Percentiles rank a stretch among this genome's conserved stretches.
Evolutionary conservation across 2,888 invertebrate genomes (phyloP).

Genomic region (Phorcus lineatus): DNA sequence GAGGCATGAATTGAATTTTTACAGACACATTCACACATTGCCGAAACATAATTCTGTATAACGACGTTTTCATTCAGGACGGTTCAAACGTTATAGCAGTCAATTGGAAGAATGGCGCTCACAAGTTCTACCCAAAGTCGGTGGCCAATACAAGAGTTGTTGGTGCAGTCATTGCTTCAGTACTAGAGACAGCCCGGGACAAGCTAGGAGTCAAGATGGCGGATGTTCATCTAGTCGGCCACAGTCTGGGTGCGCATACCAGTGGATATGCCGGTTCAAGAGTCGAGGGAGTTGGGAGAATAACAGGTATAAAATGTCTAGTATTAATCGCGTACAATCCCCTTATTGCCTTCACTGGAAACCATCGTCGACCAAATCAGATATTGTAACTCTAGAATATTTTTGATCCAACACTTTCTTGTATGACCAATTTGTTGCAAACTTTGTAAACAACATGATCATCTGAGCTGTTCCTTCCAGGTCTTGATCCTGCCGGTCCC

Average conservation of each 20-base stretch:
- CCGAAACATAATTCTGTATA: too few relatives aligned
- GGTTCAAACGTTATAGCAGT: constrained; percentile 57
- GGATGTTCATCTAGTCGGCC: constrained; percentile 81
- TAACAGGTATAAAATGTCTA: constrained; percentile 61
- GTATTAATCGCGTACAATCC: too few relatives aligned
- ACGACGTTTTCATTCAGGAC: constrained; percentile 35
- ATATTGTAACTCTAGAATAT: too few relatives aligned
- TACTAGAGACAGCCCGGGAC: constrained; percentile 37
- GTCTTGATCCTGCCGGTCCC: constrained; percentile 91
- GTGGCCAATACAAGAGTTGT: constrained; percentile 92
- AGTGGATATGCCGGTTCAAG: constrained; percentile 89
- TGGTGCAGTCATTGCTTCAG: constrained; percentile 76
- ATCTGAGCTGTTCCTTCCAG: constrained; percentile 67
- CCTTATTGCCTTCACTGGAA: too few relatives aligned
- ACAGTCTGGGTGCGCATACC: constrained; percentile 91
- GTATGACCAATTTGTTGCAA: too few relatives aligned
- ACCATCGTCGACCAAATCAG: neutral
- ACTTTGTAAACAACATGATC: too few relatives aligned
- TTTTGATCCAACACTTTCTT: too few relatives aligned
- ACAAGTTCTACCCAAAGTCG: constrained; percentile 85
- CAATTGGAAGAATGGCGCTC: constrained; percentile 57
- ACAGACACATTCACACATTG: too few relatives aligned
- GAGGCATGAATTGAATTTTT: too few relatives aligned
- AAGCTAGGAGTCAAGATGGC: constrained; percentile 28
- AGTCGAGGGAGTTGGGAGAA: constrained; percentile 65